Base-by-base conservation (phyloP, 2,888 invertebrate species). In the Phalangium opilio region DNA sequence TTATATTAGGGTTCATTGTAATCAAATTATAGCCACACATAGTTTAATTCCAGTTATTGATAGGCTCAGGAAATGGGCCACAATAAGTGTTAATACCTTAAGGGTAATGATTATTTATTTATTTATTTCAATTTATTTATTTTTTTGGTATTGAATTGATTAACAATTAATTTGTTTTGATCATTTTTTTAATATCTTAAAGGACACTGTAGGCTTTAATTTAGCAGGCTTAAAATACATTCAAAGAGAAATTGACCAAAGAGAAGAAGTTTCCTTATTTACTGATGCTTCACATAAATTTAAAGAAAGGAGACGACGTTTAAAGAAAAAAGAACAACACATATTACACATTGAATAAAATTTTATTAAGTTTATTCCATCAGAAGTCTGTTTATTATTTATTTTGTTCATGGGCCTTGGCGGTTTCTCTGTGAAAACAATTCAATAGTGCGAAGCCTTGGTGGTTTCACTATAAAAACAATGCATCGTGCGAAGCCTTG, bases 1-100 rank as follows among this genome's bases (percentile, higher is more conserved):
- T 27, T 27, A 27, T n/a, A n/a, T 12, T 21, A 54, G 55, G 15
- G 49, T 54, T 15, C 54, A 57, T 40, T 54, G 52, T 47, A 54
- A 53, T 1, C 52, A 54, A 50, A 53, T 57, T 14, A 49, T 43
- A 10, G 40, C 54, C 12, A 38, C 47, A 5, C 45, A 47, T 11
- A 43, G 45, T 14, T 41, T 55, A 17, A 38, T 45, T 15, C 46
- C 51, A 14, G 45, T 54, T 10, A 47, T 57, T 17, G 50, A 53
- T 38, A 49, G 47, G 17, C 43, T 38, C 2, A 15, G 38, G n/a
- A 38, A 18, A 38, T 38, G 15, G 18, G 18, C 38, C 38, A 17
- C 18, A 10, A 18, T 10, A 10, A 38, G 38, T 10, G 38, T 38
- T 38, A 38, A 3, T 18, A 38, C 10, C 10, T 15, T 17, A 4